Evolutionary conservation across 2,888 invertebrate species (phyloP).

Genomic region (Brachypalpus laphriformis): DNA sequence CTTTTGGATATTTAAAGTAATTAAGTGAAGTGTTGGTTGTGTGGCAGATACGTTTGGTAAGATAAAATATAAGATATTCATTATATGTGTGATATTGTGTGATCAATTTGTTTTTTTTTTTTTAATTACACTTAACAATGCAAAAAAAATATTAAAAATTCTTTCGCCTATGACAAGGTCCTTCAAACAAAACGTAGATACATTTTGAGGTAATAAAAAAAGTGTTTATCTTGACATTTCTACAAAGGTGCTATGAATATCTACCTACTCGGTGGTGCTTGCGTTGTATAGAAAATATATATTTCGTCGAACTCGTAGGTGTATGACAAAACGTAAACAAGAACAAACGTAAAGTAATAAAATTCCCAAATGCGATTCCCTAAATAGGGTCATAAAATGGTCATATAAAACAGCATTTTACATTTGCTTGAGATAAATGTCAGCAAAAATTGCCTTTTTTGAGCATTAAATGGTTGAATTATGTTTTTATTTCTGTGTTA

Average conservation of each 20-base stretch:
- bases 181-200: not conserved
- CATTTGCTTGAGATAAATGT: slow-evolving; percentile 10
- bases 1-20: slow-evolving; percentile 12
- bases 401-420: not conserved
- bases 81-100: not conserved
- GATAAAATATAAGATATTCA: not conserved
- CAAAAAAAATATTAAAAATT: not conserved
- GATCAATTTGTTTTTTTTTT: not conserved
- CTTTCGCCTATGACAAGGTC: not conserved
- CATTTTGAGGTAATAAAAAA: slow-evolving; percentile 1
- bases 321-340: not conserved
- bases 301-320: not conserved
- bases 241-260: not conserved
- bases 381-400: slow-evolving; percentile 27
- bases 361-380: slow-evolving; percentile 24
- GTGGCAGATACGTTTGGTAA: not conserved
- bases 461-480: slow-evolving; percentile 6
- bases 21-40: slow-evolving; percentile 10
- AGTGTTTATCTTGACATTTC: not conserved
- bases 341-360: slow-evolving; percentile 24
- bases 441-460: slow-evolving; percentile 14
- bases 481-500: slow-evolving; percentile 32
- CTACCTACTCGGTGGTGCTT: too few species aligned
- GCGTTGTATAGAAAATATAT: not conserved
- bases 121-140: not conserved